Base-by-base conservation (phyloP, 2,113 vertebrate genomes). In the Misgurnus anguillicaudatus region DNA sequence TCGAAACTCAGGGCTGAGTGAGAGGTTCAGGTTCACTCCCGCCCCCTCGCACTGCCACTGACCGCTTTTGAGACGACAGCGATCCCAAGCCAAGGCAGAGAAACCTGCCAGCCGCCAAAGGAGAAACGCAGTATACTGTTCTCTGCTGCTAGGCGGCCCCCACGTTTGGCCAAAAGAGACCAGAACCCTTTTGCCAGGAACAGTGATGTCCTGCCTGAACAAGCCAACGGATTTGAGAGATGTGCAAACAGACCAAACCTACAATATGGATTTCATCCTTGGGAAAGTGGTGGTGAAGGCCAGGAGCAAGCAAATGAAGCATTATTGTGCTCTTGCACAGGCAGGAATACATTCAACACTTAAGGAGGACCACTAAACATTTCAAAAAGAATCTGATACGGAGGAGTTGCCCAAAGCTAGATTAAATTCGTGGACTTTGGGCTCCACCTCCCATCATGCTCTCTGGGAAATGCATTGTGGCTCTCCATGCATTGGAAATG, bases 131-230 rank as follows among this genome's bases (percentile, higher is more conserved):
- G 86, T 85, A 63, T 86, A 89, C 89, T 89, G 87, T 89, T 80
- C 87, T 38, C 64, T 82, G 80, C 86, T 85, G 89, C 87, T 86
- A 82, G 89, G 86, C 80, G 86, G 81, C 84, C 75, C 86, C 87
- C 87, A 89, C 86, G 83, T 90, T 90, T 90, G 82, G 84, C 85
- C 87, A 90, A 90, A 90, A 89, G 85, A 86, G 88, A 90, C 90
- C 83, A 85, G 80, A 89, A 88, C 89, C 90, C 83, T 90, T n/a
- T 88, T 82, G 81, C 80, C 82, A 88, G 90, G 87, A 89, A 89
- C 63, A 86, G 70, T 79, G n/a, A 58, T 75, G 42, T 87, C 87
- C 82, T 87, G 87, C 87, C 71, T 80, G 64, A 39, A 62, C 69
- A 80, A 69, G 77, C 9, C 63, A 74, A 31, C 21, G 4, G 3